Conservation (phyloP, 2,113 vertebrate species). For the Copsychus sechellarum region DNA sequence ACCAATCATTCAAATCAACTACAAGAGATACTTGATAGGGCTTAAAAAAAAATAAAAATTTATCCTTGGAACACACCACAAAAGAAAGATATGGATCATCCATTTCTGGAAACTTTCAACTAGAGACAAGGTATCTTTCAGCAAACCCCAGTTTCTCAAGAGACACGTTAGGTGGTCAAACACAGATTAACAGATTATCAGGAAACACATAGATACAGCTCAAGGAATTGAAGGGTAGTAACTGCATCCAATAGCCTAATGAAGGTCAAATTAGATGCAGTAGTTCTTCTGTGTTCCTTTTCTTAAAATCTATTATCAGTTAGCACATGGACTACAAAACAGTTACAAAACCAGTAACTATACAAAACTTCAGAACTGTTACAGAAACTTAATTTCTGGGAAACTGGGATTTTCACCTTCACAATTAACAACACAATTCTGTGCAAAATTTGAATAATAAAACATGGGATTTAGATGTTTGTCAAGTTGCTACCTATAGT, state of each 20-base stretch:
- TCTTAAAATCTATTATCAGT: neutral
- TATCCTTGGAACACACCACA: neutral
- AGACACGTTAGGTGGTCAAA: neutral
- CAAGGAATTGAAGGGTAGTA: neutral
- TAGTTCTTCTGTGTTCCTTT: neutral
- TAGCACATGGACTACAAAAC: neutral
- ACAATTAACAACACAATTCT: neutral
- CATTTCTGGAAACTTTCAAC: neutral
- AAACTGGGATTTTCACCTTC: neutral
- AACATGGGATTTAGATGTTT: neutral
- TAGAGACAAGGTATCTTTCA: neutral
- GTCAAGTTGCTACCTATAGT: neutral
- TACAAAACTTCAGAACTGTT: neutral
- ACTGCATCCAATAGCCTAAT: neutral
- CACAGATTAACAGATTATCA: neutral
- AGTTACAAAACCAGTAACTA: neutral
- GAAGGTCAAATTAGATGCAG: neutral
- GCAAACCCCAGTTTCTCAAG: neutral
- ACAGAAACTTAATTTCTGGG: neutral
- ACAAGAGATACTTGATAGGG: neutral
- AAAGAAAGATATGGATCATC: neutral
- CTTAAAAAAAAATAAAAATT: neutral
- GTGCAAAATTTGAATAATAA: neutral
- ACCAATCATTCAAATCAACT: neutral
- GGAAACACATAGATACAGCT: neutral